phyloP scores from a whole-genome alignment of 2,113 vertebrate genomes.

The Hypanus sabinus region DNA sequence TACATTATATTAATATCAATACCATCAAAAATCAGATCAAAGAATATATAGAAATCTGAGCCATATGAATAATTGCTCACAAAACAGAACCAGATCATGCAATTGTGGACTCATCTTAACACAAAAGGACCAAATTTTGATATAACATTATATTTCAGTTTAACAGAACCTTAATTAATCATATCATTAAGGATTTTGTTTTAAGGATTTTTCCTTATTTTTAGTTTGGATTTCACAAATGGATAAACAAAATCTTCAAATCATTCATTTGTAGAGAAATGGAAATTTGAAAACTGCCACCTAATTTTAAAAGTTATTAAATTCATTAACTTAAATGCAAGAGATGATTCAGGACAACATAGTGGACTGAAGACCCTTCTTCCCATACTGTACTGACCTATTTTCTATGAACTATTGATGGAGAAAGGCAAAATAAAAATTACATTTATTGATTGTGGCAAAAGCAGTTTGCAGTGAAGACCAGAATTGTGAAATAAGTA shows the following conservation, averaged over 20 bases:
- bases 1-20: not conserved
- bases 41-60: not conserved
- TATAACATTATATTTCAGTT: slow-evolving; percentile 1
- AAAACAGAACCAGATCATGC: not conserved
- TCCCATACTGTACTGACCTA: no score
- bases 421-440: not conserved
- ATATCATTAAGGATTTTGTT: not conserved
- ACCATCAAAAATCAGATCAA: not conserved
- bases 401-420: not conserved
- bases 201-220: not conserved
- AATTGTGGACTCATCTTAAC: slow-evolving; percentile 18
- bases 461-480: no score
- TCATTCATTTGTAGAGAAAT: not conserved
- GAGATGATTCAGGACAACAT: no score
- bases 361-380: no score
- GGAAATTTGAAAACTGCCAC: not conserved
- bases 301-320: not conserved
- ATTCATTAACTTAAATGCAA: no score
- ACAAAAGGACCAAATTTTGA: slow-evolving; percentile 2
- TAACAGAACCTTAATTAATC: not conserved
- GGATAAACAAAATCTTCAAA: slow-evolving; percentile 4
- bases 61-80: slow-evolving; percentile 11
- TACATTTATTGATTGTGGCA: no score
- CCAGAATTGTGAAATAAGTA: not conserved
- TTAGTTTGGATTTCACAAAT: not conserved